Percentiles rank a stretch among this genome's conserved stretches.
These are phyloP conservation scores for Pluvianellus socialis DNA, from an alignment of 2,113 vertebrate species.

Conservation along the genomic window DNA sequence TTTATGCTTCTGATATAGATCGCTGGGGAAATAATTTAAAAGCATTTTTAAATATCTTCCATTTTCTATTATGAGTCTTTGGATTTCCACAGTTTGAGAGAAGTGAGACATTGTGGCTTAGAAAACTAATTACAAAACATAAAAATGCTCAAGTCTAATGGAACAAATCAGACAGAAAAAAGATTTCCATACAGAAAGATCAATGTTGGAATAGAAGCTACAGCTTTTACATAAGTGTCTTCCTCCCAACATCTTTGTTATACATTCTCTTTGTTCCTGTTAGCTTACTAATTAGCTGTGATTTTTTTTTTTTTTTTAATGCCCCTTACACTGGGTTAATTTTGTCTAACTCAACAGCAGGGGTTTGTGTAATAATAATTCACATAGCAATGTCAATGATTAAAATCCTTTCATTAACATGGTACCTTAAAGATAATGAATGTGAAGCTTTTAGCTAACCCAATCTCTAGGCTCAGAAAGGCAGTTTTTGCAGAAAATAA, in stretches of 20 bases:
- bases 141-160: slow-evolving; percentile 74
- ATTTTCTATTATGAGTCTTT: slow-evolving; percentile 82
- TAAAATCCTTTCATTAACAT: slow-evolving; percentile 85
- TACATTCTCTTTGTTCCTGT: slow-evolving; percentile 79
- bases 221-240: slow-evolving; percentile 55
- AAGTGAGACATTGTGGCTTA: slow-evolving; percentile 74
- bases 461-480: slow-evolving; percentile 70
- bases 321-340: slow-evolving; percentile 81
- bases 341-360: slow-evolving; percentile 85
- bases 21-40: slow-evolving; percentile 84
- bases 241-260: slow-evolving; percentile 73
- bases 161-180: slow-evolving; percentile 70
- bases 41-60: slow-evolving; percentile 79
- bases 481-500: slow-evolving; percentile 57
- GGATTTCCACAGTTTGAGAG: slow-evolving; percentile 78
- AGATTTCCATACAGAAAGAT: slow-evolving; percentile 51
- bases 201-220: slow-evolving; percentile 37
- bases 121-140: slow-evolving; percentile 83
- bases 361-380: slow-evolving; percentile 84
- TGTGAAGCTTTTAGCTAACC: slow-evolving; percentile 72
- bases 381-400: slow-evolving; percentile 81
- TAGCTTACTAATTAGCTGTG: slow-evolving; percentile 81
- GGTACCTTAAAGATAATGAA: slow-evolving; percentile 84
- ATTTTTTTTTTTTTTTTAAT: slow-evolving; percentile 79
- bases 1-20: slow-evolving; percentile 78